Evolutionary conservation across 2,888 invertebrate species (phyloP), one percentile per base, ranked within the genome.

Genomic region (Chloroclystis v-ata): DNA sequence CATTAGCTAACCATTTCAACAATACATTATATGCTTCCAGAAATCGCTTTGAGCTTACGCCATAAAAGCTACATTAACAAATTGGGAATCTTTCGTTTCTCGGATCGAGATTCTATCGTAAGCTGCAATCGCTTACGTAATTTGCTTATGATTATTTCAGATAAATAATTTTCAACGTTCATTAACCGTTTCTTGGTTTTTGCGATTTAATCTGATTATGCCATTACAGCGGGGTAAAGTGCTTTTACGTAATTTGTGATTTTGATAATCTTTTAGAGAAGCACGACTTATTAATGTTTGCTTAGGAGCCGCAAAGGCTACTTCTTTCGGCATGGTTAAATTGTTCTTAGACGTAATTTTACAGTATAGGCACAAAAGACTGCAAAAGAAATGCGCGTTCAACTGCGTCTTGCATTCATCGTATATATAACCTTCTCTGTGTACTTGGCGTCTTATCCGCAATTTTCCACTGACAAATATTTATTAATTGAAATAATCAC

Each of bases 121-220:
- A 48, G 14, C 46, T 41, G 37, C 25, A 42, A 39, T 44, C 37
- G 37, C 40, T 58, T 62, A 56, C 42, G 41, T 60, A 63, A 61
- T 56, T 52, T 44, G 51, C 48, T 57, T 54, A 56, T 51, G 65
- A 65, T 64, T 61, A 64, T 57, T 35, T 44, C 43, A 55, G 57
- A 63, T 61, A 59, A 65, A 66, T 64, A 52, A 63, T 64, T 62
- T 57, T 57, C 56, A 53, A 60, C 53, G 52, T 65, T 67, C 63
- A 65, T 70, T 67, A 70, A 59, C 43, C 56, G 66, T 70, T 64
- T 65, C 61, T 46, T 52, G 69, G 66, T 65, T 62, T 57, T 41
- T 41, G 39, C 42, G 57, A 61, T 56, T 56, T 57, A 52, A 66
- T 67, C 66, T 47, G 35, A 46, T 40, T 50, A 44, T 43, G 40